phyloP scores from a whole-genome alignment of 2,113 vertebrate genomes.

The Uropsilus gracilis region DNA sequence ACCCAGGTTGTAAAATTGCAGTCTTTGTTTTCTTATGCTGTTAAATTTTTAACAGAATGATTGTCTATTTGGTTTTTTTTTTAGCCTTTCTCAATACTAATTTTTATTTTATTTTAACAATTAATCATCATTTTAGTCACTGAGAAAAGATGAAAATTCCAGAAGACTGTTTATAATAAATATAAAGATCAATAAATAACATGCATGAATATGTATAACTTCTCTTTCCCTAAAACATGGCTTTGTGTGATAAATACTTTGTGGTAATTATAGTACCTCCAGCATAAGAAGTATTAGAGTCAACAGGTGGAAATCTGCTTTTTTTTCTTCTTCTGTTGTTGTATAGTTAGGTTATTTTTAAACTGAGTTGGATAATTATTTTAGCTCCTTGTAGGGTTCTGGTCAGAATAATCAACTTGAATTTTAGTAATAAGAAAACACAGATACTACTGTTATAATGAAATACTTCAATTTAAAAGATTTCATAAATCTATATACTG shows the following conservation, averaged over 20 bases:
- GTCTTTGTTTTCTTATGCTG: not conserved
- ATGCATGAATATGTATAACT: not conserved
- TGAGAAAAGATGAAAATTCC: not conserved
- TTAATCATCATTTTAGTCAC: not conserved
- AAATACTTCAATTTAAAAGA: constrained; percentile 28
- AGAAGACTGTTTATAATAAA: not conserved
- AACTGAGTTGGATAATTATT: not conserved
- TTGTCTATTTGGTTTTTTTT: not conserved
- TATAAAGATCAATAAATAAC: not conserved
- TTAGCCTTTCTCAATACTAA: not conserved
- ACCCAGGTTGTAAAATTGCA: not conserved
- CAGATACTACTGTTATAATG: not conserved
- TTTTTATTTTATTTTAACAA: not conserved
- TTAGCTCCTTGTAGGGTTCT: not conserved
- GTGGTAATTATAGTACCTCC: not conserved
- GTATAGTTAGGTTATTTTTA: not conserved
- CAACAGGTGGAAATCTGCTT: not conserved
- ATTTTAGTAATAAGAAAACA: not conserved
- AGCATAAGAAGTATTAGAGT: not conserved
- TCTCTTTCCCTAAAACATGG: not conserved
- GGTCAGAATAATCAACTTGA: not conserved
- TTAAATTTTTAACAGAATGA: not conserved
- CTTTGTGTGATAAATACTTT: not conserved
- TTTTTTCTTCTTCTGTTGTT: not conserved
- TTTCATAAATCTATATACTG: not conserved